phyloP scores from a whole-genome alignment of 1,140 invertebrate species.

The Neuroterus valhalla region DNA sequence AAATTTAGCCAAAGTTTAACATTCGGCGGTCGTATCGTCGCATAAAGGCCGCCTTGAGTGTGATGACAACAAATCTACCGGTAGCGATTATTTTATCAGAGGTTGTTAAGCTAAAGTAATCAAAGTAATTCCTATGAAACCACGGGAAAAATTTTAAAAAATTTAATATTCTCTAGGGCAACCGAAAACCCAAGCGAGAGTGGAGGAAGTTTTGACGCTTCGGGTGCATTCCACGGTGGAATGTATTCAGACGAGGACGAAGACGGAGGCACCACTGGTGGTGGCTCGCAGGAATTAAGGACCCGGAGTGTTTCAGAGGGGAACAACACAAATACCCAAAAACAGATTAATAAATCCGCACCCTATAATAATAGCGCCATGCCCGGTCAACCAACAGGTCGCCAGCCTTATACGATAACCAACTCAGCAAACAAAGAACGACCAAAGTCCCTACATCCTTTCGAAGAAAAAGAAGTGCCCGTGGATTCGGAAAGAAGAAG shows the following conservation, averaged over 20 bases:
- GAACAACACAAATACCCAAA: conserved; percentile 47
- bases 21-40: conserved; percentile 42
- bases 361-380: conserved; percentile 34
- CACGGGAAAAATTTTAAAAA: background rate
- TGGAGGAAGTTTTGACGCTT: conserved; percentile 90
- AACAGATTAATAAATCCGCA: conserved; percentile 38
- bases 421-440: conserved; percentile 57
- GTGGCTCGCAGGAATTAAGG: conserved; percentile 55
- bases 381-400: conserved; percentile 49
- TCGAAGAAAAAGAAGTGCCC: conserved; percentile 55
- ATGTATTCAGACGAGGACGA: conserved; percentile 79
- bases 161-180: conserved; percentile 71
- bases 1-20: conserved; percentile 50
- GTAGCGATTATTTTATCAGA: conserved; percentile 46
- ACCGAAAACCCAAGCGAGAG: conserved; percentile 84
- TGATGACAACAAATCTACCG: conserved; percentile 38
- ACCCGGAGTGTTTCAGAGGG: conserved; percentile 68
- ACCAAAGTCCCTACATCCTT: conserved; percentile 54
- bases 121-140: background rate
- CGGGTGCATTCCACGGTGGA: conserved; percentile 86
- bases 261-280: conserved; percentile 49
- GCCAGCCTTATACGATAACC: conserved; percentile 44
- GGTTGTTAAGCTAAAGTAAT: conserved; percentile 2
- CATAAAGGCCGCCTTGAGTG: conserved; percentile 44
- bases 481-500: conserved; percentile 53